phyloP scores from a whole-genome alignment of 2,888 invertebrate species.

The Nineta flava region DNA sequence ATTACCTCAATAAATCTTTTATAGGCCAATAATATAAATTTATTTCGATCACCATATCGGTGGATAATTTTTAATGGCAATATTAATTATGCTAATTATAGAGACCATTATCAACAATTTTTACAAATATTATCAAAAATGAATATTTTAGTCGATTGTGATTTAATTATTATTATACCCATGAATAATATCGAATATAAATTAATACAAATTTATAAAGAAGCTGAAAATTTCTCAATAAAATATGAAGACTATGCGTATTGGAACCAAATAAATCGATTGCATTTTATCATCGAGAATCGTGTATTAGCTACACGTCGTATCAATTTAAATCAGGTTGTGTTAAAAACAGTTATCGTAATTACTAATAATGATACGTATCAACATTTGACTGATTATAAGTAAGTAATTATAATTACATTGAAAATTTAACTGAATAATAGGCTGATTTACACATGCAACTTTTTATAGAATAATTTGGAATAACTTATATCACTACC shows the following conservation, averaged over 20 bases:
- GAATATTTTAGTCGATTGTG: conserved; percentile 31
- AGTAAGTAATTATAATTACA: conserved; percentile 33
- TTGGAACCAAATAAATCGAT: conserved; percentile 14
- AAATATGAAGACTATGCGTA: conserved; percentile 17
- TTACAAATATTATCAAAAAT: conserved; percentile 9
- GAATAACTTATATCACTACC: too few relatives aligned
- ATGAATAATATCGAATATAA: conserved; percentile 16
- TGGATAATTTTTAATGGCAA: conserved; percentile 28
- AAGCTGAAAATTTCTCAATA: conserved; percentile 12
- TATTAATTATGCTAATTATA: conserved; percentile 6
- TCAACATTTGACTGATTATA: conserved; percentile 41
- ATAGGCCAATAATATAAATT: conserved; percentile 29
- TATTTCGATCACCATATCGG: conserved; percentile 33
- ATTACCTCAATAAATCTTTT: conserved; percentile 8
- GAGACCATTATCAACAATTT: neutral
- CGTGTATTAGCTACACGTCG: conserved; percentile 24
- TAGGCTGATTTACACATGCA: too few relatives aligned
- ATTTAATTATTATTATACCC: conserved; percentile 28
- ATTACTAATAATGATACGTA: conserved; percentile 41
- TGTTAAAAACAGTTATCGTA: conserved; percentile 38
- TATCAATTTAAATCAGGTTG: conserved; percentile 28
- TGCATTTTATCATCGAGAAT: conserved; percentile 11
- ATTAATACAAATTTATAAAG: conserved; percentile 17
- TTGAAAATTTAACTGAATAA: too few relatives aligned
- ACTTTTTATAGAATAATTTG: too few relatives aligned